These are phyloP conservation scores for Acanthochromis polyacanthus DNA, from an alignment of 2,113 vertebrate species.

Conservation along the genomic window DNA sequence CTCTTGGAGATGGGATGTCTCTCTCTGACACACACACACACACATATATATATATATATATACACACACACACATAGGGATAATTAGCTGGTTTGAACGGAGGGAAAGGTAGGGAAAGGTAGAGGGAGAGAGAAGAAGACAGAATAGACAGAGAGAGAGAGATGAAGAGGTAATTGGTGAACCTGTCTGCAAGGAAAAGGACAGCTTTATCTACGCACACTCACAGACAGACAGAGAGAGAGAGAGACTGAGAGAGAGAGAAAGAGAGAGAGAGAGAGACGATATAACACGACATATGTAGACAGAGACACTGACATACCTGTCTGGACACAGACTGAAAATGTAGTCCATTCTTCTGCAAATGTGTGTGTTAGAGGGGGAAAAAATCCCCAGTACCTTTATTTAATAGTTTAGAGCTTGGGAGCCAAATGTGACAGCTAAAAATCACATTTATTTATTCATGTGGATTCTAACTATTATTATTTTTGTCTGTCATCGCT, in stretches of 20 bases:
- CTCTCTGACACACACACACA: slow-evolving; percentile 9
- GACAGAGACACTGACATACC: slow-evolving; percentile 12
- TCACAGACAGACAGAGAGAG: not conserved
- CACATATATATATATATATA: slow-evolving; percentile 28
- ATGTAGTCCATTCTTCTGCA: not conserved
- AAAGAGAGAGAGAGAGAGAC: slow-evolving; percentile 12
- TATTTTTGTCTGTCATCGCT: not conserved
- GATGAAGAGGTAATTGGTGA: slow-evolving; percentile 75
- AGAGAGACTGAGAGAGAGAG: slow-evolving; percentile 11
- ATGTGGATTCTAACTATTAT: slow-evolving; percentile 20
- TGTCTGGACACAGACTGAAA: not conserved
- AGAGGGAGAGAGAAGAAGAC: not conserved
- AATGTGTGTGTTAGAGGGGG: slow-evolving; percentile 3
- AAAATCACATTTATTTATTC: slow-evolving; percentile 30
- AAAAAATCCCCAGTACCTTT: slow-evolving; percentile 5
- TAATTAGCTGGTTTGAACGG: slow-evolving; percentile 76
- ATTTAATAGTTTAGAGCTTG: slow-evolving; percentile 23
- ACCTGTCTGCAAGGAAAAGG: slow-evolving; percentile 64
- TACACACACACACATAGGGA: slow-evolving; percentile 22
- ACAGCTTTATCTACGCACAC: slow-evolving; percentile 56
- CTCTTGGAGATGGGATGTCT: slow-evolving; percentile 56
- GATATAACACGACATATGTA: slow-evolving; percentile 4
- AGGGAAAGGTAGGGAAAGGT: slow-evolving; percentile 60
- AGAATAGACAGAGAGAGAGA: slow-evolving; percentile 18
- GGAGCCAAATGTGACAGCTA: slow-evolving; percentile 28